These are phyloP conservation scores for Xestia xanthographa DNA, from an alignment of 2,888 invertebrate genomes.

Conservation along the genomic window DNA sequence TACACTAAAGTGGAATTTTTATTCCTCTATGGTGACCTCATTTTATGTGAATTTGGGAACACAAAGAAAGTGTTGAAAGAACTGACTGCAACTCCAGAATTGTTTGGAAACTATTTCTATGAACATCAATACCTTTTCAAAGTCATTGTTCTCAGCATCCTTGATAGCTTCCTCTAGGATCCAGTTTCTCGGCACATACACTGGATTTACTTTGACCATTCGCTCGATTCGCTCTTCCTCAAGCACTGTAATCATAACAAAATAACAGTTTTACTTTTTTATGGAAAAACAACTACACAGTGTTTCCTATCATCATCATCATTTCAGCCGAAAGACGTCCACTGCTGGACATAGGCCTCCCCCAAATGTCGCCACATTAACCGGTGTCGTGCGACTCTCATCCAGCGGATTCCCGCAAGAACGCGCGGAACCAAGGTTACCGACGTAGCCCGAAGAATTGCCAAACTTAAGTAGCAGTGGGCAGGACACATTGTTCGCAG, in stretches of 20 bases:
- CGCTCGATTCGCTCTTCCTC: slow-evolving; percentile 77
- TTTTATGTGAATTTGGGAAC: background rate
- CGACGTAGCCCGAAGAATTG: too few species aligned
- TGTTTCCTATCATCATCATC: too few species aligned
- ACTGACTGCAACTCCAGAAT: background rate
- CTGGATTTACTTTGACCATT: slow-evolving; percentile 85
- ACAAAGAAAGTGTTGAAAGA: background rate
- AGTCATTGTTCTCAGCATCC: slow-evolving; percentile 91
- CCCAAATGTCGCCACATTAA: too few species aligned
- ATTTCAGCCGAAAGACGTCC: too few species aligned
- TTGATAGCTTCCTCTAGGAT: slow-evolving; percentile 92
- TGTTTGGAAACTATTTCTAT: background rate
- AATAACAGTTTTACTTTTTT: background rate
- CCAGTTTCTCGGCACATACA: slow-evolving; percentile 92
- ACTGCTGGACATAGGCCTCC: too few species aligned
- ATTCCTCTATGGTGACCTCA: background rate
- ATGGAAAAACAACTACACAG: background rate
- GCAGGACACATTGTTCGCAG: too few species aligned
- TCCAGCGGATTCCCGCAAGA: too few species aligned
- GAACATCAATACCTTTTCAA: slow-evolving; percentile 80
- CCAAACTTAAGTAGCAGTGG: too few species aligned
- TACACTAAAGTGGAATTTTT: too few species aligned
- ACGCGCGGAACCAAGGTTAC: too few species aligned
- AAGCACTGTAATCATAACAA: slow-evolving; percentile 67
- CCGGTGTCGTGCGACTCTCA: too few species aligned